A percentile compares a stretch with the other conserved stretches of the same genome.
phyloP scores from a whole-genome alignment of 2,888 invertebrate genomes.

The Plemyria rubiginata region DNA sequence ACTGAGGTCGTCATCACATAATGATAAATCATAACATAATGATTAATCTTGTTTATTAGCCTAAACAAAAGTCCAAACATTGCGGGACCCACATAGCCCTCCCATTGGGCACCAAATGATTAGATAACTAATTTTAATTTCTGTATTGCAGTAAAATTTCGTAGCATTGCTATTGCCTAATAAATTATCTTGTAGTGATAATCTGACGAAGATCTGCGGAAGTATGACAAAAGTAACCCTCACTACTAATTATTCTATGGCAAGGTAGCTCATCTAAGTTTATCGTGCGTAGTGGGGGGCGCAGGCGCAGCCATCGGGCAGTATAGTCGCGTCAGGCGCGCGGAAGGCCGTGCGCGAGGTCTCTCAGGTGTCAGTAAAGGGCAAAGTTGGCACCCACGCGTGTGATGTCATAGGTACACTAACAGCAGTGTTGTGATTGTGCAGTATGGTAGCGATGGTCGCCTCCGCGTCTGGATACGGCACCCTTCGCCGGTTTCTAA shows the following conservation, averaged over 20 bases:
- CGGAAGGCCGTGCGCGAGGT: slow-evolving; percentile 68
- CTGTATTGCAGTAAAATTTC: too few relatives aligned
- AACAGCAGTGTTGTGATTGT: slow-evolving; percentile 63
- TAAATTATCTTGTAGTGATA: neutral
- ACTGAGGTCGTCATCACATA: too few relatives aligned
- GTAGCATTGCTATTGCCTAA: too few relatives aligned
- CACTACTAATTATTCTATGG: slow-evolving; percentile 18
- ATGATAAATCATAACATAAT: too few relatives aligned
- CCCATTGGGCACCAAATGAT: too few relatives aligned
- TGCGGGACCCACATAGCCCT: too few relatives aligned
- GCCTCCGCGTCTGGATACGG: slow-evolving; percentile 82
- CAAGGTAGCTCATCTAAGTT: slow-evolving; percentile 57
- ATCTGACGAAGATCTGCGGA: slow-evolving; percentile 36
- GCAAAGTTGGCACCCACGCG: slow-evolving; percentile 48
- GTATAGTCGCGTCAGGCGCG: slow-evolving; percentile 51
- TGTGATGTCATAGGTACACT: slow-evolving; percentile 69
- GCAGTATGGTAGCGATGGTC: slow-evolving; percentile 82
- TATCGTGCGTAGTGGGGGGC: slow-evolving; percentile 51
- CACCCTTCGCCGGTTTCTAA: slow-evolving; percentile 80
- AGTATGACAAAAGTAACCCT: slow-evolving; percentile 44
- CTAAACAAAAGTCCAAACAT: too few relatives aligned
- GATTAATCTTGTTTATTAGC: too few relatives aligned
- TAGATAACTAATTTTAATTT: too few relatives aligned
- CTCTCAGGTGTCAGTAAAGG: slow-evolving; percentile 21
- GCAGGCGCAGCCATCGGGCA: slow-evolving; percentile 50